Base-by-base conservation (phyloP, 2,113 vertebrate genomes). In the Gasterosteus nipponicus region DNA sequence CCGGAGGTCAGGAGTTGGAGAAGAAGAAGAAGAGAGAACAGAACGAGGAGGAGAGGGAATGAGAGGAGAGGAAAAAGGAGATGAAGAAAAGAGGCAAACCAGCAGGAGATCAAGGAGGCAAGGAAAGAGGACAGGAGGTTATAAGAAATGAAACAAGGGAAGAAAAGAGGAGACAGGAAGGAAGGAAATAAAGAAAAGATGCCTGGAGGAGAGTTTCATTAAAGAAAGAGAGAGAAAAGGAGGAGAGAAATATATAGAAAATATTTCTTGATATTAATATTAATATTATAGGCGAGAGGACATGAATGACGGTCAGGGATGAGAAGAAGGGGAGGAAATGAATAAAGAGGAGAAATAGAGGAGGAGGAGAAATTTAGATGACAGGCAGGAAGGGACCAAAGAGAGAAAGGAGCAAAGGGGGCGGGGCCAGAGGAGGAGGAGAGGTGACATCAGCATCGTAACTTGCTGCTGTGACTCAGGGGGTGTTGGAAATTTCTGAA, bases 381-480 rank as follows among this genome's bases (percentile, higher is more conserved):
- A 49, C 16, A 16, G 18, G 16, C 4, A 7, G 3, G 9, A 12
- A 56, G 14, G 42, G 6, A 56, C 5, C 35, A 29, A 11, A 54
- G 14, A 11, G 18, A 64, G 39, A 33, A 3, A 10, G 19, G 3
- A 18, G 1, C 22, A 16, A 26, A 38, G 16, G 38, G 31, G 53
- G 11, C 26, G 8, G 35, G 35, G 35, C 35, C 35, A 56, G 39
- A 5, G 22, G 29, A 46, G 10, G 14, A 58, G n/a, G 19, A n/a
- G 39, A 60, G 18, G 47, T 76, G 73, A 73, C 26, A 38, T 81
- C 62, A 81, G 38, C 29, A 0, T 64, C 44, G 76, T 69, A 86
- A 65, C 44, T 81, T 67, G 15, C 19, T 46, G 47, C 31, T 5
- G 29, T 85, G 73, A 82, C 11, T 75, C 81, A 77, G 54, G 14